Evolutionary conservation across 2,888 invertebrate species (phyloP), one percentile per base, ranked within the genome.

Genomic region (Temnothorax unifasciatus): DNA sequence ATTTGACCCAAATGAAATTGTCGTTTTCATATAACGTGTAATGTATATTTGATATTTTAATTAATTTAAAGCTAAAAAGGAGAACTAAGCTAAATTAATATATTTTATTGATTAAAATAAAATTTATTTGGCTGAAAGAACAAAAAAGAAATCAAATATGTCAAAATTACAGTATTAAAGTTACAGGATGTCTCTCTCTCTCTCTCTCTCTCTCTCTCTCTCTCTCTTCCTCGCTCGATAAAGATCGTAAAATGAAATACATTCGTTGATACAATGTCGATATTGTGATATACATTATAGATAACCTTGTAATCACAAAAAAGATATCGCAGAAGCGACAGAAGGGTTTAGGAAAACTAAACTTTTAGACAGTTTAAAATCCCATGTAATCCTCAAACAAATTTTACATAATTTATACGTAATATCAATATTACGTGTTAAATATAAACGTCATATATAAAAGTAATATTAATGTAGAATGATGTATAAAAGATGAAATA

Each of bases 271-370:
- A 74, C n/a, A 9, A 59, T 29, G 59, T 34, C 47, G 61, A 61
- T 47, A 61, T 21, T 34, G 15, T 15, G 44, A 73, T 74, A 74
- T 47, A 47, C 29, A 34, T 74, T 71, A 44, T 15, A 74, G 74
- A 74, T 74, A 74, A 59, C 8, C n/a, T 61, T 61, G n/a, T 59
- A n/a, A 74, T 74, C 59, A 74, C 13, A 29, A 71, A 74, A 74
- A 15, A 47, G 34, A 61, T 47, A 75, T 15, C 25, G 34, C 21
- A 18, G 4, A 38, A 75, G n/a, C n/a, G 50, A 50, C 13, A 63
- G 5, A 59, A 15, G n/a, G n/a, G 2, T 15, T 50, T 21, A 57
- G 18, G 34, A 34, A 74, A 74, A 47, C 11, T 15, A 1, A 5
- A 34, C 25, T 34, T 52, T 34, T n/a, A 18, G 9, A 41, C 34